Evolutionary conservation across 2,888 invertebrate genomes (phyloP).

Genomic region (Tenthredo livida): DNA sequence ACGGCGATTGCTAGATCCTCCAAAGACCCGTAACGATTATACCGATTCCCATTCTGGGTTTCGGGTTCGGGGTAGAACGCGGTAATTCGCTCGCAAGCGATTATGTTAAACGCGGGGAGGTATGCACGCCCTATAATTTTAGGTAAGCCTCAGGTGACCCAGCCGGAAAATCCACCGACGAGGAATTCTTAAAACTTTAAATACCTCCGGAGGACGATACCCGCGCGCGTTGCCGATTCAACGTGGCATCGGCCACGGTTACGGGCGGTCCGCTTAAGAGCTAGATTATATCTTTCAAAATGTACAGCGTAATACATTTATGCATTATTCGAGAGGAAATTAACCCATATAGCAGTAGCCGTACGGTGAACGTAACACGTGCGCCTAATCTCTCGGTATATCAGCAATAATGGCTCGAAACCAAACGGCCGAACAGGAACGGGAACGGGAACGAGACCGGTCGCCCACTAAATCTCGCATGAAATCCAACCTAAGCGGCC

Average conservation of each 20-base stretch:
- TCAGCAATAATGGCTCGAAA: conserved; percentile 72
- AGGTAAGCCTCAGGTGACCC: conserved; percentile 13
- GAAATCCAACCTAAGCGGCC: conserved; percentile 67
- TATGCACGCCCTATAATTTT: conserved; percentile 34
- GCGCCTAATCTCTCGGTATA: conserved; percentile 75
- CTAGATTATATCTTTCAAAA: conserved; percentile 53
- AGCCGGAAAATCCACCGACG: conserved; percentile 9
- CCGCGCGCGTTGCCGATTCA: conserved; percentile 9
- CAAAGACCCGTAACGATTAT: conserved; percentile 28
- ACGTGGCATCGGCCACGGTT: neutral
- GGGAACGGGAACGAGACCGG: conserved; percentile 56
- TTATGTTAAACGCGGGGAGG: conserved; percentile 19
- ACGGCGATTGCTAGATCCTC: conserved; percentile 24
- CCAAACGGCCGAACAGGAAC: conserved; percentile 59
- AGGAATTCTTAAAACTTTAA: conserved; percentile 37
- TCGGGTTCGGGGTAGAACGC: conserved; percentile 19
- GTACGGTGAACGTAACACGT: conserved; percentile 72
- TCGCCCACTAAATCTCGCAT: conserved; percentile 64
- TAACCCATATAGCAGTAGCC: conserved; percentile 63
- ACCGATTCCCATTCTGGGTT: conserved; percentile 31
- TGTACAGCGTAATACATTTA: conserved; percentile 63
- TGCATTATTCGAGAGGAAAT: conserved; percentile 63
- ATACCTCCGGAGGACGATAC: conserved; percentile 35
- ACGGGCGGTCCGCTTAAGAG: conserved; percentile 14
- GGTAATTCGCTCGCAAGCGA: conserved; percentile 19